Conservation (phyloP, 2,888 invertebrate species). For the Temnothorax rugatulus region DNA sequence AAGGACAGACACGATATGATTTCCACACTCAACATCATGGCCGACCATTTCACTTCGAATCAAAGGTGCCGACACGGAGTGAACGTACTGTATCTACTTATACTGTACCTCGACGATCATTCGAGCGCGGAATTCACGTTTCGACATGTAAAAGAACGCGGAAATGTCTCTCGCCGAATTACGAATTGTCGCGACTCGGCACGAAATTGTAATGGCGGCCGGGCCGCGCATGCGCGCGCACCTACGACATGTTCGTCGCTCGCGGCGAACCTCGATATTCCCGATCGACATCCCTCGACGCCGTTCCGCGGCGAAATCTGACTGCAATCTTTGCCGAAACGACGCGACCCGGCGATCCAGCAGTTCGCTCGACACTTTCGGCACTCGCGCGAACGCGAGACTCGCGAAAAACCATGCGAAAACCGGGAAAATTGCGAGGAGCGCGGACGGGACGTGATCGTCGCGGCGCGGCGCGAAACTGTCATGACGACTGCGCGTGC, state of each 20-base stretch:
- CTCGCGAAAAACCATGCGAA: background rate
- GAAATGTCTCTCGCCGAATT: background rate
- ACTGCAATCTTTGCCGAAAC: background rate
- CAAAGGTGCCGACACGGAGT: no score
- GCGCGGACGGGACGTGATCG: background rate
- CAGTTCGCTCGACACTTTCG: background rate
- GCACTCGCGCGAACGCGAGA: background rate
- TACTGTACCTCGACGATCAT: no score
- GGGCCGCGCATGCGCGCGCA: background rate
- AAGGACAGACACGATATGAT: no score
- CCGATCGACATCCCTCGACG: background rate
- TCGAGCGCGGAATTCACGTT: background rate
- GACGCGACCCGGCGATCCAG: background rate
- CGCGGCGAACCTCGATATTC: no score
- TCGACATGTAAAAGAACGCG: background rate
- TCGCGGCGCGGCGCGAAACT: constrained; percentile 8
- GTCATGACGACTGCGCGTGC: constrained; percentile 10
- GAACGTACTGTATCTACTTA: no score
- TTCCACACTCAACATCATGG: no score
- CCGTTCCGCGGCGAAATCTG: background rate
- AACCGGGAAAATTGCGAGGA: background rate
- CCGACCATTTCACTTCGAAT: no score
- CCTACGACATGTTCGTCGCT: background rate
- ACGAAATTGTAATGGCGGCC: background rate
- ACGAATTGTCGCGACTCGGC: background rate